phyloP scores from a whole-genome alignment of 2,113 vertebrate genomes.

The Empidonax traillii region DNA sequence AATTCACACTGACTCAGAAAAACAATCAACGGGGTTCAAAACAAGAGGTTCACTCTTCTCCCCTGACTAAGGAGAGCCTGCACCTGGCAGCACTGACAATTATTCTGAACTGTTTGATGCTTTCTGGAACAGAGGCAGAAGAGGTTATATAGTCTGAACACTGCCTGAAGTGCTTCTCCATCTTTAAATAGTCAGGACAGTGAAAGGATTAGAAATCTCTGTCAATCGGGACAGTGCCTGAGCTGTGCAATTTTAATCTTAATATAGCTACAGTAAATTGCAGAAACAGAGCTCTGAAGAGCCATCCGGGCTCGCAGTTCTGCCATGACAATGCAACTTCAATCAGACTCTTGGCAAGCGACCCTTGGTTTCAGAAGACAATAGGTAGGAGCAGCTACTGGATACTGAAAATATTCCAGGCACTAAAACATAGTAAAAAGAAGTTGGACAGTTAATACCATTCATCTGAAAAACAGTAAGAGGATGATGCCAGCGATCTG shows the following conservation, averaged over 20 bases:
- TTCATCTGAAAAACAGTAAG: not conserved
- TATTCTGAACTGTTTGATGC: not conserved
- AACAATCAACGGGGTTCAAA: not conserved
- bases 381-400: conserved; percentile 30
- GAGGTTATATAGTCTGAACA: not conserved
- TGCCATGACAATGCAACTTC: conserved; percentile 29
- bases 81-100: conserved; percentile 10
- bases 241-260: conserved; percentile 10
- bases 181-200: not conserved
- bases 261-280: conserved; percentile 42
- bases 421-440: conserved; percentile 21
- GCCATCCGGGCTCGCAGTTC: not conserved
- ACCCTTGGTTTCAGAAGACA: conserved; percentile 35
- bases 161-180: not conserved
- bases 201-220: conserved; percentile 5
- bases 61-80: not conserved
- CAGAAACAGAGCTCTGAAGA: conserved; percentile 1
- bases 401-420: conserved; percentile 30
- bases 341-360: conserved; percentile 11
- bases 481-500: not conserved
- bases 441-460: not conserved
- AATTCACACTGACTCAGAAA: not conserved
- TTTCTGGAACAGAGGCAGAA: not conserved
- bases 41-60: not conserved
- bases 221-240: not conserved